Percentiles rank a stretch among this genome's conserved stretches.
Evolutionary conservation across 2,888 invertebrate genomes (phyloP).

Genomic region (Copidosoma aretas): DNA sequence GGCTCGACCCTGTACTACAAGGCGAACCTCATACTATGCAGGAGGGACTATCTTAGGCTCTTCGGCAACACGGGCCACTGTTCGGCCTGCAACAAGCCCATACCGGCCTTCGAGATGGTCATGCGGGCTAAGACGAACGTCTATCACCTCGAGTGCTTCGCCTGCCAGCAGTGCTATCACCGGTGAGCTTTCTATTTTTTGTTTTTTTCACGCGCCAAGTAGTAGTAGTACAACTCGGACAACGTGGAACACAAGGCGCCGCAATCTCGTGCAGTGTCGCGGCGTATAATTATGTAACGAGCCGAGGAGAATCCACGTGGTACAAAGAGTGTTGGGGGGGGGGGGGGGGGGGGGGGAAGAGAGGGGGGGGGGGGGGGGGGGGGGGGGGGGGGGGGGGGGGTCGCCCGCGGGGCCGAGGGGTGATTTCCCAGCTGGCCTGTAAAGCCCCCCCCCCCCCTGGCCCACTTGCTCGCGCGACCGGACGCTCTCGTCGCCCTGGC

Average conservation of each 20-base stretch:
- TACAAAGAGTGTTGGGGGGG: constrained; percentile 36
- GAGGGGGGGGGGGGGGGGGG: constrained; percentile 44
- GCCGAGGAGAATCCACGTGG: constrained; percentile 22
- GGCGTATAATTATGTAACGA: constrained; percentile 60
- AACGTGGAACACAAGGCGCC: constrained; percentile 46
- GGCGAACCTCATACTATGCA: constrained; percentile 94
- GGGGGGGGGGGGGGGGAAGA: constrained; percentile 52
- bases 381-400: constrained; percentile 23
- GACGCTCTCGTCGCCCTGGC: constrained; percentile 3
- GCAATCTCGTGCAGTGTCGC: constrained; percentile 56
- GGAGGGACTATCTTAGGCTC: constrained; percentile 94
- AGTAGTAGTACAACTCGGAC: no score
- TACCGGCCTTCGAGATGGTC: constrained; percentile 99
- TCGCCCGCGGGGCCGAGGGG: constrained; percentile 44
- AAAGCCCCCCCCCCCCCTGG: constrained; percentile 61
- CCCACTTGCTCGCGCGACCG: constrained; percentile 5
- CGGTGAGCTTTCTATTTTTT: constrained; percentile 70
- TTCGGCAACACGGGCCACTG: constrained; percentile 97
- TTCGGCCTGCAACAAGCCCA: constrained; percentile 96
- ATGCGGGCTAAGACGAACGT: constrained; percentile 97
- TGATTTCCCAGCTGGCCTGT: constrained; percentile 68
- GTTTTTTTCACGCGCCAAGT: no score
- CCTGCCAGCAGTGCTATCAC: constrained; percentile 98
- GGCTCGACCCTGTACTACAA: constrained; percentile 94
- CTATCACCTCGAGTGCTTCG: constrained; percentile 97